Percentiles rank a stretch among this genome's conserved stretches.
phyloP scores from a whole-genome alignment of 2,113 vertebrate species.

The Anguilla rostrata region DNA sequence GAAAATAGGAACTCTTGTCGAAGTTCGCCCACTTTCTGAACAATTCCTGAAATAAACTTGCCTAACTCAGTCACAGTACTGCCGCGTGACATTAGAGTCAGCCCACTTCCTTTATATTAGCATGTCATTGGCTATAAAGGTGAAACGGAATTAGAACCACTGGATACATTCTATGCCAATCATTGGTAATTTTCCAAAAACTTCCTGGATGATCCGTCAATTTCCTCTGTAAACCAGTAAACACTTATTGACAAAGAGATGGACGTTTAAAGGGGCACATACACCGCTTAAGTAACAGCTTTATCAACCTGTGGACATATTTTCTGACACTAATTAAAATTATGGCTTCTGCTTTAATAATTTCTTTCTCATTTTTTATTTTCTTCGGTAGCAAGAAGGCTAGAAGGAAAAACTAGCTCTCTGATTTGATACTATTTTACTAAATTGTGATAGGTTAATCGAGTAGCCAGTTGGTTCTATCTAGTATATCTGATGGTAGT shows the following conservation, averaged over 20 bases:
- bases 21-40: conserved; percentile 23
- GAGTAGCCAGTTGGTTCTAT: no score
- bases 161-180: conserved; percentile 22
- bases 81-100: conserved; percentile 61
- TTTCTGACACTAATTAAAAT: not conserved
- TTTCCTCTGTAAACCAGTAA: not conserved
- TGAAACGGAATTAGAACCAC: not conserved
- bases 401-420: no score
- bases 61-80: conserved; percentile 56
- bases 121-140: conserved; percentile 22
- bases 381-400: not conserved
- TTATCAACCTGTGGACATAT: not conserved
- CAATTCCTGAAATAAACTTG: conserved; percentile 32
- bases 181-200: not conserved
- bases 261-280: not conserved
- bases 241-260: not conserved
- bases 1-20: not conserved
- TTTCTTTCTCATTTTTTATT: not conserved
- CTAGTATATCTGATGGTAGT: no score
- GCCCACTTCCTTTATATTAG: not conserved
- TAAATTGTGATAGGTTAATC: not conserved
- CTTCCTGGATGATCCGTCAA: conserved; percentile 35
- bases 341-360: not conserved
- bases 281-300: not conserved
- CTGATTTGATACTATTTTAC: not conserved